Evolutionary conservation across 2,113 vertebrate genomes (phyloP).

Genomic region (Spilogale gracilis): DNA sequence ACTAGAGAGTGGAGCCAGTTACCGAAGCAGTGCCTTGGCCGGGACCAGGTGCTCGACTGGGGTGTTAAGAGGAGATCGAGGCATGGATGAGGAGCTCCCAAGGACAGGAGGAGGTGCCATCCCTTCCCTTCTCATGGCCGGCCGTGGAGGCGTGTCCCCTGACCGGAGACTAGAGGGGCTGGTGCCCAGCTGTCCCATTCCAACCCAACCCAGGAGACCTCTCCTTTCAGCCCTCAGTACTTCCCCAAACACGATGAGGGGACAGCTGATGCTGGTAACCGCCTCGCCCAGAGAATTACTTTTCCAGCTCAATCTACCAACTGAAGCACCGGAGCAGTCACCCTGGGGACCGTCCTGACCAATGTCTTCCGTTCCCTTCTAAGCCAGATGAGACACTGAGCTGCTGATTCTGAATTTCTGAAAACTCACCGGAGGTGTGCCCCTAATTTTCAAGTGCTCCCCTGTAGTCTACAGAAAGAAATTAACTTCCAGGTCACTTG

Average conservation of each 20-base stretch:
- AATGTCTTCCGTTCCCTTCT: not conserved
- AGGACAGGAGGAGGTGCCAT: fast-evolving
- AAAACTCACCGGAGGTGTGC: not conserved
- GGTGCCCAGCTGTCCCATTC: not conserved
- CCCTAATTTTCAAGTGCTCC: not conserved
- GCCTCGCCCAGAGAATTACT: not conserved
- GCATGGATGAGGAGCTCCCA: not conserved
- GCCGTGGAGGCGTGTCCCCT: too few species aligned
- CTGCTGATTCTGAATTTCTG: not conserved
- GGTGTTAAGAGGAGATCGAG: not conserved
- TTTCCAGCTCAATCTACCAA: not conserved
- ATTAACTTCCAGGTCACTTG: not conserved
- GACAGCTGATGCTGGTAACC: not conserved
- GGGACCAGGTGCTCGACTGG: not conserved
- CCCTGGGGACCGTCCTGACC: fast-evolving
- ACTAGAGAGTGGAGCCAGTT: not conserved
- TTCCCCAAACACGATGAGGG: not conserved
- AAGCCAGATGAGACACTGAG: not conserved
- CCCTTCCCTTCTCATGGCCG: not conserved
- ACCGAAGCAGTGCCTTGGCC: not conserved
- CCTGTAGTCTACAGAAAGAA: not conserved
- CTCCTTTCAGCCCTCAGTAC: not conserved
- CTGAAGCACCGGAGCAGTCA: not conserved
- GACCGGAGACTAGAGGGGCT: not conserved
- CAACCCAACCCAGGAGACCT: not conserved